phyloP scores from a whole-genome alignment of 2,888 invertebrate species.

The Trichopoda pennipes region DNA sequence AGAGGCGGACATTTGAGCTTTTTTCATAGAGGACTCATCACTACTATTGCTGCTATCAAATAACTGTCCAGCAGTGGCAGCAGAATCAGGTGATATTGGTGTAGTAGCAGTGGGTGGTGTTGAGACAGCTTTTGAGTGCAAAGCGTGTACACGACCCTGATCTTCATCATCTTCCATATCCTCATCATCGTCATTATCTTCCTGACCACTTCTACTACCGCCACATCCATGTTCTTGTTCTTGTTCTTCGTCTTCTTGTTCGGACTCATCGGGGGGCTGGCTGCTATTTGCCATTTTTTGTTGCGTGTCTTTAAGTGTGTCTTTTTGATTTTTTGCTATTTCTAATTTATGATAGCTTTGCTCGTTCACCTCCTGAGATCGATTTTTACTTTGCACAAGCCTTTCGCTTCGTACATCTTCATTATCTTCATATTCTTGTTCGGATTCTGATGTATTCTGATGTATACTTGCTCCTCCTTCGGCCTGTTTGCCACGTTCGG shows the following conservation, averaged over 20 bases:
- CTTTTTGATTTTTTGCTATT: constrained; percentile 40
- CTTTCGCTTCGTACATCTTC: constrained; percentile 5
- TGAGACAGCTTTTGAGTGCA: constrained; percentile 73
- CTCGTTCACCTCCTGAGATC: constrained; percentile 38
- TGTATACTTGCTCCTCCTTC: constrained; percentile 11
- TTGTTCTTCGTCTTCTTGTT: constrained; percentile 58
- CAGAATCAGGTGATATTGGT: constrained; percentile 77
- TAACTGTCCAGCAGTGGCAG: constrained; percentile 77
- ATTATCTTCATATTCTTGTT: constrained; percentile 46
- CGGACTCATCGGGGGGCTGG: constrained; percentile 30
- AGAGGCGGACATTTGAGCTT: constrained; percentile 77
- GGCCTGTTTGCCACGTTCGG: constrained; percentile 13
- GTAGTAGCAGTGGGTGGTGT: constrained; percentile 76
- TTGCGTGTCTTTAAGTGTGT: constrained; percentile 12
- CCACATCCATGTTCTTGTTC: constrained; percentile 64
- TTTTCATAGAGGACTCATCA: constrained; percentile 76
- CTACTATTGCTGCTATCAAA: constrained; percentile 79
- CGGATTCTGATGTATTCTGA: constrained; percentile 41
- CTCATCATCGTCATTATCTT: constrained; percentile 51
- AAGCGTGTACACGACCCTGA: constrained; percentile 70
- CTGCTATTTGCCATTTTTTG: constrained; percentile 22
- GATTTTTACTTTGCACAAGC: constrained; percentile 47
- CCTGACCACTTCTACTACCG: constrained; percentile 56
- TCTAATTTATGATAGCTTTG: constrained; percentile 40
- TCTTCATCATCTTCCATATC: constrained; percentile 64